Conservation (phyloP, 2,113 vertebrate genomes). For the Phalacrocorax pelagicus region DNA sequence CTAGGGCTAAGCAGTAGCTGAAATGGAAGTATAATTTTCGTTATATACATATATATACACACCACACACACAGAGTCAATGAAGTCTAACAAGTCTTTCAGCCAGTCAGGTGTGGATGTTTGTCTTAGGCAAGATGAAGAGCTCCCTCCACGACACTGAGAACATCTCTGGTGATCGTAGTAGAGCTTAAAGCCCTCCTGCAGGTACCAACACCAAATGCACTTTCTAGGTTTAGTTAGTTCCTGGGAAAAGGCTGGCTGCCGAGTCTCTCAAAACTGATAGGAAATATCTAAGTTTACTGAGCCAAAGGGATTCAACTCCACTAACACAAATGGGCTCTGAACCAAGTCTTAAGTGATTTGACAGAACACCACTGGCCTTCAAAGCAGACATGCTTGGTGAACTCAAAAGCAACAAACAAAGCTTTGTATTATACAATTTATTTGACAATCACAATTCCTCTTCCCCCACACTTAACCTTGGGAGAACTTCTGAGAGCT, state of each 20-base stretch:
- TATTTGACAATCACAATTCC: not conserved
- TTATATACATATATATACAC: not conserved
- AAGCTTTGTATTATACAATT: not conserved
- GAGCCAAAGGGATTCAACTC: not conserved
- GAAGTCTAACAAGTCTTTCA: not conserved
- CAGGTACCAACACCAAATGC: not conserved
- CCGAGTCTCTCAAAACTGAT: not conserved
- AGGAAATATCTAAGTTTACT: not conserved
- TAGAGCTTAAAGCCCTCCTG: not conserved
- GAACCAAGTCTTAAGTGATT: not conserved
- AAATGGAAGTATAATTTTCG: not conserved
- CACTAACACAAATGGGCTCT: not conserved
- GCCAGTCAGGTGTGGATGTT: not conserved
- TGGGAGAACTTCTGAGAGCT: constrained; percentile 17
- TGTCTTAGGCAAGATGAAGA: not conserved
- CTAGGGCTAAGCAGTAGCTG: not conserved
- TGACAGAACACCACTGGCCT: not conserved
- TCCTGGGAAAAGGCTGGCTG: not conserved
- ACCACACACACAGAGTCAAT: not conserved
- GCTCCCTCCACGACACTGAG: not conserved
- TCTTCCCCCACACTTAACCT: constrained; percentile 21
- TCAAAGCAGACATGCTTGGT: not conserved
- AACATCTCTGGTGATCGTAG: accelerated
- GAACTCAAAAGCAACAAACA: not conserved
- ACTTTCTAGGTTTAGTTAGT: not conserved